Conservation (phyloP, 2,113 vertebrate genomes). For the Grammomys surdaster region DNA sequence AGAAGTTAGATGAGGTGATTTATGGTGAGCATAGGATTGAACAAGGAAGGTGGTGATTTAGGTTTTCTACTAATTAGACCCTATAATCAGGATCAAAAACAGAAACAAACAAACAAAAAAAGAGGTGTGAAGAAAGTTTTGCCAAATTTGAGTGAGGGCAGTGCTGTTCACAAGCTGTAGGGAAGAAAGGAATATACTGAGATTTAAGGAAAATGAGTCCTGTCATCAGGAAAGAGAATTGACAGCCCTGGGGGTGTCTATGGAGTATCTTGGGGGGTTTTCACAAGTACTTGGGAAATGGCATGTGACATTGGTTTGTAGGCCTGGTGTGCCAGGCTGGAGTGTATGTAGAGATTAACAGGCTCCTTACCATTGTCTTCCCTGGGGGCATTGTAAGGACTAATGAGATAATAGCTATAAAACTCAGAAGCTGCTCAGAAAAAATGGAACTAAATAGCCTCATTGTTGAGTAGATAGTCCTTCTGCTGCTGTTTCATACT, state of each 20-base stretch:
- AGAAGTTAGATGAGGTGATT: conserved; percentile 42
- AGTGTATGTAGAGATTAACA: conserved; percentile 57
- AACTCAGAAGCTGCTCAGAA: conserved; percentile 56
- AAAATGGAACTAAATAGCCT: not conserved
- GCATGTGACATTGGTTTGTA: conserved; percentile 43
- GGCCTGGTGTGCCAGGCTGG: conserved; percentile 50
- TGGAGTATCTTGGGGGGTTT: conserved; percentile 48
- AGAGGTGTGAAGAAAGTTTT: conserved; percentile 53
- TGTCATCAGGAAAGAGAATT: conserved; percentile 59
- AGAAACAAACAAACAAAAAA: not conserved
- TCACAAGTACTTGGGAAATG: conserved; percentile 37
- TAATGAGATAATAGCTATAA: conserved; percentile 62
- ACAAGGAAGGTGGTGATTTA: conserved; percentile 41
- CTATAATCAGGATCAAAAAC: conserved; percentile 28
- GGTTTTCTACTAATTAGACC: conserved; percentile 9
- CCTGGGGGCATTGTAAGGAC: not conserved
- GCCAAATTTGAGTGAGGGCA: conserved; percentile 50
- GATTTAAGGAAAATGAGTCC: not conserved
- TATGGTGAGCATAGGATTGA: conserved; percentile 30
- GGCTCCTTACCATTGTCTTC: not conserved
- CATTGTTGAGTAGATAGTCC: conserved; percentile 23
- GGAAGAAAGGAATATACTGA: not conserved
- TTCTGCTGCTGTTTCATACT: not conserved
- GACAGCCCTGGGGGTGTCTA: conserved; percentile 24
- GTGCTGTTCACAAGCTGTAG: not conserved